Evolutionary conservation across 2,113 vertebrate species (phyloP).

Genomic region (Glaucomys volans): DNA sequence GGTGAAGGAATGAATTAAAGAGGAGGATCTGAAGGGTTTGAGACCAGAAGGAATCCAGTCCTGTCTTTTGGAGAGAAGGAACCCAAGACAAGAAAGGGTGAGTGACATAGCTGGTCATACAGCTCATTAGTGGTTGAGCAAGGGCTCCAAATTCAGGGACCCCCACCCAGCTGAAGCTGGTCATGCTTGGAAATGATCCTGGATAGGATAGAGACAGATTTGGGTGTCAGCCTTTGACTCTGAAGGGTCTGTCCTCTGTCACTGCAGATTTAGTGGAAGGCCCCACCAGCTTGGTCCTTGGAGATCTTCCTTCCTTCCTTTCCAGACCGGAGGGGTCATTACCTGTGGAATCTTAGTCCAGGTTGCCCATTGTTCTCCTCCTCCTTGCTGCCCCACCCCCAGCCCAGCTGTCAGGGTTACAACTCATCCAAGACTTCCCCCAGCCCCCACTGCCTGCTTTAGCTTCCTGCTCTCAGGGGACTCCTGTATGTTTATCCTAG

Average conservation of each 20-base stretch:
- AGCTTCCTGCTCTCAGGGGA: slow-evolving; percentile 43
- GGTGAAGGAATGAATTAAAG: background rate
- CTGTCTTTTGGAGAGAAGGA: background rate
- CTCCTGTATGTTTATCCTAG: slow-evolving; percentile 66
- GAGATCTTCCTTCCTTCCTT: background rate
- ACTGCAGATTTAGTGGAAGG: background rate
- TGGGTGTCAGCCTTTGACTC: background rate
- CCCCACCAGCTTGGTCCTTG: background rate
- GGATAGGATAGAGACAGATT: background rate
- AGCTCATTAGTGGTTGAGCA: background rate
- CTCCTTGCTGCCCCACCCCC: background rate
- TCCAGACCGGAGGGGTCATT: background rate
- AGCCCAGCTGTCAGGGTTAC: background rate
- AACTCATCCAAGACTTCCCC: background rate
- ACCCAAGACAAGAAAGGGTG: background rate
- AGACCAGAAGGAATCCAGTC: background rate
- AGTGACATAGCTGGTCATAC: background rate
- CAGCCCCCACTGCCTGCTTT: background rate
- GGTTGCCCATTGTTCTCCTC: background rate
- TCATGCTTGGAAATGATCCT: background rate
- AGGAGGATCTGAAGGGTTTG: background rate
- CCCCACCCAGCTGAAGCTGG: too few relatives aligned
- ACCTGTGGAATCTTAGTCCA: background rate
- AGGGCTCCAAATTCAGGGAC: background rate
- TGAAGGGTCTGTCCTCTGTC: background rate